These are phyloP conservation scores for Tenthredo mesomela DNA, from an alignment of 2,888 invertebrate genomes.

Conservation along the genomic window DNA sequence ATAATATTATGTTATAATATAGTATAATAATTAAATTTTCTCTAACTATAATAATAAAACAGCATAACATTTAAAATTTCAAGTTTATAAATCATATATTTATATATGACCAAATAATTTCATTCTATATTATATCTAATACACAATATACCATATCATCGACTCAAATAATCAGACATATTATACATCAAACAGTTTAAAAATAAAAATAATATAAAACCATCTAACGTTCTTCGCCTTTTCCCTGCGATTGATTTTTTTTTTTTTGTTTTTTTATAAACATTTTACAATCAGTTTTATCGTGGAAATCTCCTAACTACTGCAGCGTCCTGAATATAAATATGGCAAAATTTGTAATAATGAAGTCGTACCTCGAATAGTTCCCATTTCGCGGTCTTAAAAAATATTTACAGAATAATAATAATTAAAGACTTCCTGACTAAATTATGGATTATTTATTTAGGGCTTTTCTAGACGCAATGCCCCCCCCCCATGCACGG, in stretches of 20 bases:
- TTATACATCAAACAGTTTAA: neutral
- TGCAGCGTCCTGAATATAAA: constrained; percentile 6
- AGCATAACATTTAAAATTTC: neutral
- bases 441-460: constrained; percentile 26
- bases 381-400: neutral
- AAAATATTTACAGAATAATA: constrained; percentile 29
- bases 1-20: neutral
- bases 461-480: neutral
- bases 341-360: constrained; percentile 23
- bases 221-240: neutral
- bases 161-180: neutral
- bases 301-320: neutral
- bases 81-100: neutral
- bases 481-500: no score
- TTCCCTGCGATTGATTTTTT: neutral
- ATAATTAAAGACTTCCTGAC: constrained; percentile 30
- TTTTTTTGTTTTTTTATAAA: no score
- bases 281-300: neutral
- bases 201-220: neutral
- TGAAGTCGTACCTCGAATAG: neutral
- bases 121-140: neutral
- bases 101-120: neutral
- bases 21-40: neutral
- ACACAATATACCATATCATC: no score
- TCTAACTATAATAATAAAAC: constrained; percentile 19